A percentile compares a stretch with the other conserved stretches of the same genome.
These are phyloP conservation scores for Coranthus polyacanthus DNA, from an alignment of 2,797 vertebrate genomes.

Conservation along the genomic window DNA sequence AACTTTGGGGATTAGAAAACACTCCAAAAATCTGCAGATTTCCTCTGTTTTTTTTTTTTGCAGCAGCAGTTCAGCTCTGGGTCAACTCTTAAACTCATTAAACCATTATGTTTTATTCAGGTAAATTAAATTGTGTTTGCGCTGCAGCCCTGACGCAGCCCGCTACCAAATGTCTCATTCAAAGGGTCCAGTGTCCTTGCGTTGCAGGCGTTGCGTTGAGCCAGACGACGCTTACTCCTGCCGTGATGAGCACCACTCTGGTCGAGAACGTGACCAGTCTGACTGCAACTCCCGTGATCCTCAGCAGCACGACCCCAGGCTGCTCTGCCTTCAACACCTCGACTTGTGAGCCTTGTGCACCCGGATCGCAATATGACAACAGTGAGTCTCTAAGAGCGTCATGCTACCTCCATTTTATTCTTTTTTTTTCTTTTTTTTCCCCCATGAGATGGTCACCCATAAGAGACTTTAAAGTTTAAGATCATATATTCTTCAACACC, in stretches of 20 bases:
- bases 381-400: conserved; percentile 74
- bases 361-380: conserved; percentile 83
- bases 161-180: not conserved
- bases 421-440: too few species aligned
- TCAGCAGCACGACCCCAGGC: conserved; percentile 78
- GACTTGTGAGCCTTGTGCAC: conserved; percentile 83
- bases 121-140: not conserved
- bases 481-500: not conserved
- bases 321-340: conserved; percentile 86
- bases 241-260: conserved; percentile 74
- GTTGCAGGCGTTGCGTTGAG: conserved; percentile 78
- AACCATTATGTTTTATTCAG: not conserved
- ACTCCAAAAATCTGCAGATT: conserved; percentile 6
- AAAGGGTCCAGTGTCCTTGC: conserved; percentile 14
- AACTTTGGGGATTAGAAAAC: conserved; percentile 17
- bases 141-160: not conserved
- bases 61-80: conserved; percentile 3
- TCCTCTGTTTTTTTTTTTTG: not conserved
- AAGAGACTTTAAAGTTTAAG: too few species aligned
- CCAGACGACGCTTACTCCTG: conserved; percentile 83
- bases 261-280: conserved; percentile 60
- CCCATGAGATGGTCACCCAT: too few species aligned
- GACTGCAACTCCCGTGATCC: conserved; percentile 71
- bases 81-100: not conserved
- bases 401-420: not conserved